Percentiles rank a stretch among this genome's conserved stretches.
Conservation (phyloP, 2,797 vertebrate genomes). For the Alectoris magna region DNA sequence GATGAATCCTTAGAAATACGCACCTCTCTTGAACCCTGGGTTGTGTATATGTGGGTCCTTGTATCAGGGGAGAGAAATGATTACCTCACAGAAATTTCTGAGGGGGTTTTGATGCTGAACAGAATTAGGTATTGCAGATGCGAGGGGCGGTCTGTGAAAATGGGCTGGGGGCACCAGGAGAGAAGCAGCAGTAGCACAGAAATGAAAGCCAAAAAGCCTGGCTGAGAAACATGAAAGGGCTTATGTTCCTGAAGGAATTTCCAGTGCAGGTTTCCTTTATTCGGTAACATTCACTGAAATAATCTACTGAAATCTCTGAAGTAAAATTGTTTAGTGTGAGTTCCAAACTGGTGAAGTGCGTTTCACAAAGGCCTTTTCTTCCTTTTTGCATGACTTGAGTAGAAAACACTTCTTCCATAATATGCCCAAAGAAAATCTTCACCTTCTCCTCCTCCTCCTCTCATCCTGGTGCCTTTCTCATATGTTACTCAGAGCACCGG, state of each 20-base stretch:
- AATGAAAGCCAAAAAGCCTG: constrained; percentile 47
- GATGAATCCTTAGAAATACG: constrained; percentile 31
- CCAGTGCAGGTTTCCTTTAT: constrained; percentile 64
- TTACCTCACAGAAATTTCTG: background rate
- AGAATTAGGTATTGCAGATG: background rate
- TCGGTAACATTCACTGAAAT: constrained; percentile 53
- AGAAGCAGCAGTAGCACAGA: constrained; percentile 39
- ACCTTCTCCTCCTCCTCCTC: background rate
- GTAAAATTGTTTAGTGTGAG: constrained; percentile 60
- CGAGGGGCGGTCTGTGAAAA: constrained; percentile 9
- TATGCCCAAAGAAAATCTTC: background rate
- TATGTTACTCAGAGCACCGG: background rate
- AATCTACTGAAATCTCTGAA: constrained; percentile 55
- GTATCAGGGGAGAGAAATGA: background rate
- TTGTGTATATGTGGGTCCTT: background rate
- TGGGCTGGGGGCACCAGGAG: constrained; percentile 20
- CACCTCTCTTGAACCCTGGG: constrained; percentile 28
- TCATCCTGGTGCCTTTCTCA: background rate
- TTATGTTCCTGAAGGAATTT: constrained; percentile 67
- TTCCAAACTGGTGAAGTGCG: constrained; percentile 59
- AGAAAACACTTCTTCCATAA: constrained; percentile 53
- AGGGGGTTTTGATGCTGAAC: constrained; percentile 44
- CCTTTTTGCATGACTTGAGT: constrained; percentile 48
- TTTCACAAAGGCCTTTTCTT: constrained; percentile 62
- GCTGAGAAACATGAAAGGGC: constrained; percentile 57